phyloP scores from a whole-genome alignment of 2,113 vertebrate genomes.

The Isurus oxyrinchus region DNA sequence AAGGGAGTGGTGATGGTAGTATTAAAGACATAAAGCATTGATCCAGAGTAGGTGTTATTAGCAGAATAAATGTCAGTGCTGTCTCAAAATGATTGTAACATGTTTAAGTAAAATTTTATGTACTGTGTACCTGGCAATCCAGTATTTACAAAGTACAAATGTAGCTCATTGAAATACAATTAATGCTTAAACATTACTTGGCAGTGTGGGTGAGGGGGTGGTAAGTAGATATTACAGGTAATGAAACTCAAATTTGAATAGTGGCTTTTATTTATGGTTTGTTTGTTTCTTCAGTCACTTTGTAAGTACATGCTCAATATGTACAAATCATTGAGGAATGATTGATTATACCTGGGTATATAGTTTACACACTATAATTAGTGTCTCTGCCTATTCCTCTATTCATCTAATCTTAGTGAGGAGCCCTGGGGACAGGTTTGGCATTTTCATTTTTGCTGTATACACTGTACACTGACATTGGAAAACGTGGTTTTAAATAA shows the following conservation, averaged over 20 bases:
- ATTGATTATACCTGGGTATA: not conserved
- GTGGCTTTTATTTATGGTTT: not conserved
- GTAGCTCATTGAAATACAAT: not conserved
- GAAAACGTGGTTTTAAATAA: not conserved
- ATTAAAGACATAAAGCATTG: no score
- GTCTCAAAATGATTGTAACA: not conserved
- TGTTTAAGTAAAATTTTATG: not conserved
- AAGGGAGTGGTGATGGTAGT: no score
- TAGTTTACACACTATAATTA: not conserved
- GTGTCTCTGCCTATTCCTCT: not conserved
- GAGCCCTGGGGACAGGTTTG: not conserved
- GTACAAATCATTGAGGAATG: not conserved
- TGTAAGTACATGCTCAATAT: not conserved
- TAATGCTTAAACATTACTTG: not conserved
- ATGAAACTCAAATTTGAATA: constrained; percentile 1
- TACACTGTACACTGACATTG: not conserved
- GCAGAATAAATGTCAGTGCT: no score
- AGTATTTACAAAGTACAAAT: not conserved
- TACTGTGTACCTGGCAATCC: not conserved
- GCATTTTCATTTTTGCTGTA: not conserved
- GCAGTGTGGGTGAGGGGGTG: not conserved
- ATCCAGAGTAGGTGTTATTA: no score
- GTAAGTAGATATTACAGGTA: not conserved
- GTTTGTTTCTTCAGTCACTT: not conserved
- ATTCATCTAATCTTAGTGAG: not conserved